phyloP scores from a whole-genome alignment of 2,888 invertebrate genomes.

The Apoderus coryli region DNA sequence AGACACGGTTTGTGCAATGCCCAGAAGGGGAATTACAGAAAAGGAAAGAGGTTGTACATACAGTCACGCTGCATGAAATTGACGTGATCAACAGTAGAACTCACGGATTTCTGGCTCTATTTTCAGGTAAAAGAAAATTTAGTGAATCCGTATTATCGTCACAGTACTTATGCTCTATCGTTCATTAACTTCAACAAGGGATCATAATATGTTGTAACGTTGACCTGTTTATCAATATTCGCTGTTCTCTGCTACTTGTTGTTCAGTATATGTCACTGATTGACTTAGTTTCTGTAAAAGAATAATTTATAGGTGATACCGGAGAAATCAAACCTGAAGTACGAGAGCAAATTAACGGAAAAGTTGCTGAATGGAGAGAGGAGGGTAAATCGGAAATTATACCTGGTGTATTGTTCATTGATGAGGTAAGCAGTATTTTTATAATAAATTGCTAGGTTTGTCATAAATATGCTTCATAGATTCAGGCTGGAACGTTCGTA shows the following conservation, averaged over 20 bases:
- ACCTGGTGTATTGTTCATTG: constrained; percentile 93
- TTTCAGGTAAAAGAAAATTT: constrained; percentile 52
- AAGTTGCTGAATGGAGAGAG: constrained; percentile 91
- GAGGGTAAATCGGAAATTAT: constrained; percentile 99
- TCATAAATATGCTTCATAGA: too few relatives aligned
- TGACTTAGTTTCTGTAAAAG: too few relatives aligned
- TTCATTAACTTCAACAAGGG: too few relatives aligned
- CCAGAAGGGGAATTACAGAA: constrained; percentile 98
- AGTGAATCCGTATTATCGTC: constrained; percentile 1
- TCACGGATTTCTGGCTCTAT: constrained; percentile 92
- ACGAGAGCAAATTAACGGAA: constrained; percentile 93
- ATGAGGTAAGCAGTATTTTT: constrained; percentile 52
- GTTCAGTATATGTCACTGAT: too few relatives aligned
- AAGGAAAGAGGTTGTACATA: constrained; percentile 93
- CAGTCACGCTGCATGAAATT: constrained; percentile 96
- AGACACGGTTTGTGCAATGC: constrained; percentile 87
- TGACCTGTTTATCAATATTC: too few relatives aligned
- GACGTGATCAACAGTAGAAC: constrained; percentile 98
- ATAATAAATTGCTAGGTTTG: too few relatives aligned
- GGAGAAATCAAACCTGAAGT: constrained; percentile 98
- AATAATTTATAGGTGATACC: constrained; percentile 62
- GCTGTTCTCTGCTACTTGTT: too few relatives aligned
- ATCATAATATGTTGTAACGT: too few relatives aligned
- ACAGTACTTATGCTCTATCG: too few relatives aligned
- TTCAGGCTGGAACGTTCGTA: too few relatives aligned